These are phyloP conservation scores for Synanthedon vespiformis DNA, from an alignment of 2,888 invertebrate species.

Conservation along the genomic window DNA sequence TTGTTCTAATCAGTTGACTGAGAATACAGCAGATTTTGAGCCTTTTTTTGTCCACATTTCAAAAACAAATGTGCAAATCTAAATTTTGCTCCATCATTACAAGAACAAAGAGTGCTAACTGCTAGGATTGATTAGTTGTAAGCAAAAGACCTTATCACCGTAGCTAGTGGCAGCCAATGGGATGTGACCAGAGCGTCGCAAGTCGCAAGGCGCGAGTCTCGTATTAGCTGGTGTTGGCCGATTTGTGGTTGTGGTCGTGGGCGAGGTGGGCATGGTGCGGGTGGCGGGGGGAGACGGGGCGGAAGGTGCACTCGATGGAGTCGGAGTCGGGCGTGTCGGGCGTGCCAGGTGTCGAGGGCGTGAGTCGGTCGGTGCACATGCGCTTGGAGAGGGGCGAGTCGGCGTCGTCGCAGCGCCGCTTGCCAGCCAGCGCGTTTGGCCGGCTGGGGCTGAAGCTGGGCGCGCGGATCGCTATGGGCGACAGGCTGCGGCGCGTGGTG, in stretches of 20 bases:
- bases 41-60: no score
- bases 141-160: no score
- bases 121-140: no score
- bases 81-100: no score
- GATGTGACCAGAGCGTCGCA: no score
- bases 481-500: slow-evolving; percentile 85
- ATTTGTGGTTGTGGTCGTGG: slow-evolving; percentile 37
- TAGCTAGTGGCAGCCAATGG: no score
- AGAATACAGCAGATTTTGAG: no score
- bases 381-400: slow-evolving; percentile 60
- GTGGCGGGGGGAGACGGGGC: slow-evolving; percentile 58
- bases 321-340: slow-evolving; percentile 60
- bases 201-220: neutral
- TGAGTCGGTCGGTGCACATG: slow-evolving; percentile 44
- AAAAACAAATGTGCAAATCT: no score
- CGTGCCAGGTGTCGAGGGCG: slow-evolving; percentile 31
- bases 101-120: no score
- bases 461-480: slow-evolving; percentile 87
- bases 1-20: no score
- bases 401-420: slow-evolving; percentile 75
- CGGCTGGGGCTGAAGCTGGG: slow-evolving; percentile 76
- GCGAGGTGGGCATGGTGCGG: slow-evolving; percentile 27
- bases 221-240: slow-evolving; percentile 58
- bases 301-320: slow-evolving; percentile 59
- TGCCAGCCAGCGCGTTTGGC: slow-evolving; percentile 63